A percentile compares a stretch with the other conserved stretches of the same genome.
These are phyloP conservation scores for Ennomos quercinarius DNA, from an alignment of 2,888 invertebrate species.

Conservation along the genomic window DNA sequence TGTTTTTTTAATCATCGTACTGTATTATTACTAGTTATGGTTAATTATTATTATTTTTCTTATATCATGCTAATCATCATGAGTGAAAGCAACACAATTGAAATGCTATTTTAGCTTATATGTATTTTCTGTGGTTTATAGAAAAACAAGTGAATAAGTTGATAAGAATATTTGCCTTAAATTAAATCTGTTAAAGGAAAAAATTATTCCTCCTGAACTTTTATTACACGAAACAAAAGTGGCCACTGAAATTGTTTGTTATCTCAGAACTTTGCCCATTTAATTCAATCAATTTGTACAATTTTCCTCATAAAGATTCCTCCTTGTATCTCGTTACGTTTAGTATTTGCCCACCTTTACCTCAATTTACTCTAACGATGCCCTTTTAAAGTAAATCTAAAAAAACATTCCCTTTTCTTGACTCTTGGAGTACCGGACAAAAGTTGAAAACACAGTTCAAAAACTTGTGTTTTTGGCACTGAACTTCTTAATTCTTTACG, in stretches of 20 bases:
- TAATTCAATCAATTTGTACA: constrained; percentile 55
- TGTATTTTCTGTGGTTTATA: too few species aligned
- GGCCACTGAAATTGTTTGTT: neutral
- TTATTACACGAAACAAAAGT: too few species aligned
- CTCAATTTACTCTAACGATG: constrained; percentile 76
- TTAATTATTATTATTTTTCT: too few species aligned
- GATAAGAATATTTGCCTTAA: too few species aligned
- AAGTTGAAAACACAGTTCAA: constrained; percentile 37
- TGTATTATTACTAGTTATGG: too few species aligned
- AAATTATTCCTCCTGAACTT: too few species aligned
- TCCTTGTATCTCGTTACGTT: constrained; percentile 57
- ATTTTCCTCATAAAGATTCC: constrained; percentile 49
- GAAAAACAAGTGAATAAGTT: too few species aligned
- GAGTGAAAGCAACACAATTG: too few species aligned
- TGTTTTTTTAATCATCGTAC: too few species aligned
- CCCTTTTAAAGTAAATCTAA: constrained; percentile 67
- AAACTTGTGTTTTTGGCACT: constrained; percentile 9
- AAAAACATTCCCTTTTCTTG: constrained; percentile 63
- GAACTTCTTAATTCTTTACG: constrained; percentile 21
- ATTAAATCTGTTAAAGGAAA: too few species aligned
- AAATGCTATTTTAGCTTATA: too few species aligned
- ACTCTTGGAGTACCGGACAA: constrained; percentile 35
- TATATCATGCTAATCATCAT: too few species aligned
- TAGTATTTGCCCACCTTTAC: constrained; percentile 67
- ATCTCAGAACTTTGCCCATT: constrained; percentile 22